Conservation (phyloP, 1,140 invertebrate genomes). For the Drosophila ananassae region DNA sequence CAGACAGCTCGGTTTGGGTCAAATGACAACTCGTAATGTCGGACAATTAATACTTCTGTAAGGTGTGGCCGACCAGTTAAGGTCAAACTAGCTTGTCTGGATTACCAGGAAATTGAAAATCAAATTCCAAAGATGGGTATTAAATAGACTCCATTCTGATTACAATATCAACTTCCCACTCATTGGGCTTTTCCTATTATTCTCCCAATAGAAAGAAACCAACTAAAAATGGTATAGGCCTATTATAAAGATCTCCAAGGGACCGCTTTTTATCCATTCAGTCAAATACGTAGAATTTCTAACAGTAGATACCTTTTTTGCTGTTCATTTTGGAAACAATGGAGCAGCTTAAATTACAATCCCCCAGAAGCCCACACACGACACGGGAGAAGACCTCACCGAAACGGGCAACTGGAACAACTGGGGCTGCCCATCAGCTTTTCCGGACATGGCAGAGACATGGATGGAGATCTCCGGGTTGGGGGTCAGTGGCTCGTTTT, state of each 20-base stretch:
- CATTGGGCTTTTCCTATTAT: too few relatives aligned
- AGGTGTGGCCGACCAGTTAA: constrained; percentile 29
- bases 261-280: neutral
- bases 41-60: constrained; percentile 68
- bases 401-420: constrained; percentile 63
- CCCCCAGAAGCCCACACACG: constrained; percentile 50
- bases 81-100: constrained; percentile 18
- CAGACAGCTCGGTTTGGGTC: constrained; percentile 69
- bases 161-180: neutral
- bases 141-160: neutral
- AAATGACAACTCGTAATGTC: constrained; percentile 80
- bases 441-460: constrained; percentile 9
- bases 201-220: neutral
- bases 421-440: constrained; percentile 29
- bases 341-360: constrained; percentile 56
- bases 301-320: constrained; percentile 1
- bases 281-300: neutral
- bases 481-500: constrained; percentile 73
- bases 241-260: neutral
- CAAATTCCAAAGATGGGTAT: neutral
- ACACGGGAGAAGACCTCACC: neutral
- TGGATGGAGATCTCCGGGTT: constrained; percentile 23
- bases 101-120: constrained; percentile 15
- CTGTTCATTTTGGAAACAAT: constrained; percentile 19
- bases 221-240: neutral